Percentiles rank a stretch among this genome's conserved stretches.
Evolutionary conservation across 2,888 invertebrate genomes (phyloP).

Genomic region (Pammene aurita): DNA sequence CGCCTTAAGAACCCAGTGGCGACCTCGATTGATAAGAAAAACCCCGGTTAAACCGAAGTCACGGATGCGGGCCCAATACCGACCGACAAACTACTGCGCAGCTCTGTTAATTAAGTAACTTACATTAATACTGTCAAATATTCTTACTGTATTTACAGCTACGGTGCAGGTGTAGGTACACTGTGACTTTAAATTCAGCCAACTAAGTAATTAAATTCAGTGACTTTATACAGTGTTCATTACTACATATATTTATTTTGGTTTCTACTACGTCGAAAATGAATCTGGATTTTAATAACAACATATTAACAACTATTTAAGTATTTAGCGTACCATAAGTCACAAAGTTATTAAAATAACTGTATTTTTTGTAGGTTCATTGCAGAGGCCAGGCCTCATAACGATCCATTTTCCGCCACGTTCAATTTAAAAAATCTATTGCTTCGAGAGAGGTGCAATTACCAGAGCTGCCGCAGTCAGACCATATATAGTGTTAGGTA

Average conservation of each 20-base stretch:
- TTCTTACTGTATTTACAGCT: not conserved
- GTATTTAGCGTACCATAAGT: not conserved
- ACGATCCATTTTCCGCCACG: not conserved
- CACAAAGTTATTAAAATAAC: too few relatives aligned
- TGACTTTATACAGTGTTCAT: too few relatives aligned
- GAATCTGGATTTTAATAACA: not conserved
- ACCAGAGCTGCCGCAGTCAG: not conserved
- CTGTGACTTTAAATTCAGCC: too few relatives aligned
- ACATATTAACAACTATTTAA: not conserved
- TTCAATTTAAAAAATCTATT: slow-evolving; percentile 5
- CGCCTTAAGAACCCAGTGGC: slow-evolving; percentile 11
- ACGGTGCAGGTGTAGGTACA: too few relatives aligned
- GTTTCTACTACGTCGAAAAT: too few relatives aligned
- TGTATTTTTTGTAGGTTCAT: not conserved
- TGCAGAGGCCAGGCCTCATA: not conserved
- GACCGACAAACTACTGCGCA: not conserved
- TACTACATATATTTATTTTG: too few relatives aligned
- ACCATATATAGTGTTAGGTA: not conserved
- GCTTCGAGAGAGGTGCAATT: not conserved
- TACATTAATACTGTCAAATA: not conserved
- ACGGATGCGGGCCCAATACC: not conserved
- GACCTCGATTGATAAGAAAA: slow-evolving; percentile 27
- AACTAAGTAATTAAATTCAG: too few relatives aligned
- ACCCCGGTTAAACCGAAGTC: slow-evolving; percentile 13
- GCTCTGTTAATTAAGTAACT: not conserved